These are phyloP conservation scores for Pentalonia nigronervosa DNA, from an alignment of 1,140 invertebrate genomes.

Conservation along the genomic window DNA sequence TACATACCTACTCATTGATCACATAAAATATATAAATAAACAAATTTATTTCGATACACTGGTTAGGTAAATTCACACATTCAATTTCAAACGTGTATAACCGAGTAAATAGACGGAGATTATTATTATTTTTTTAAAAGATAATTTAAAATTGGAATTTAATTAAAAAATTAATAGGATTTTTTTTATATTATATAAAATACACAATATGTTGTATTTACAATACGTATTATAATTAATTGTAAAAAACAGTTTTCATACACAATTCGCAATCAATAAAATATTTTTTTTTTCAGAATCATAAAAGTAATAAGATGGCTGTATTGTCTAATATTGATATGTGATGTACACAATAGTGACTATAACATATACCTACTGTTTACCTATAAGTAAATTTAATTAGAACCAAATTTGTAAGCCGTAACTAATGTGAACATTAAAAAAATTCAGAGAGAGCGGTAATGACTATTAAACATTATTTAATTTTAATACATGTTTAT, in stretches of 20 bases:
- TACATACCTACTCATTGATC: background rate
- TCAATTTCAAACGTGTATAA: background rate
- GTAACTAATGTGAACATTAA: background rate
- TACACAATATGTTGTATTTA: background rate
- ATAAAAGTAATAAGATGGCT: background rate
- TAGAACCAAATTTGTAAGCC: background rate
- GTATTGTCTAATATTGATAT: background rate
- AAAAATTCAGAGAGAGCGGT: background rate
- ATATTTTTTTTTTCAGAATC: background rate
- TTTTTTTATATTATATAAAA: background rate
- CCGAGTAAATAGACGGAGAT: background rate
- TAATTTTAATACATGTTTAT: background rate
- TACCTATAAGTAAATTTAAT: background rate
- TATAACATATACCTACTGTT: background rate
- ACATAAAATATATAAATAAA: slow-evolving; percentile 7
- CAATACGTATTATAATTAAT: background rate
- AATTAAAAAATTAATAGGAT: background rate
- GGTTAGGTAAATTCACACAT: background rate
- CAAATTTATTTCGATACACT: background rate
- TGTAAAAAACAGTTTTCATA: background rate
- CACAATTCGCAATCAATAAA: background rate
- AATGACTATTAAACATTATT: background rate
- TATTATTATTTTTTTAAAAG: background rate
- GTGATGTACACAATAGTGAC: background rate
- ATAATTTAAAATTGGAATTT: background rate